Percentiles rank a stretch among this genome's conserved stretches.
These are phyloP conservation scores for Cecidostiba fungosa DNA, from an alignment of 2,888 invertebrate genomes.

Conservation along the genomic window DNA sequence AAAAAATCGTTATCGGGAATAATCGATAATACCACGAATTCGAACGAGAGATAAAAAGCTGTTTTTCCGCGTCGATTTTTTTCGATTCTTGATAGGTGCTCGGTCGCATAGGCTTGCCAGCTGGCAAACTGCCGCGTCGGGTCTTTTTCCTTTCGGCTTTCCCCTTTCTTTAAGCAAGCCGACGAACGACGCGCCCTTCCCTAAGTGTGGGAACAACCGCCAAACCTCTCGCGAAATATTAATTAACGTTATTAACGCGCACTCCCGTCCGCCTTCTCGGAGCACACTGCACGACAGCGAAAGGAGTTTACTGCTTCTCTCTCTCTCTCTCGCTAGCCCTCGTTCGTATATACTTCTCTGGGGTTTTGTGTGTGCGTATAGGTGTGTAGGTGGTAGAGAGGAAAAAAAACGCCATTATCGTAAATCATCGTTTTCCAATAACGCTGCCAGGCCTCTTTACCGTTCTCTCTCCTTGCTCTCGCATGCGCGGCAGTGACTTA, in stretches of 20 bases:
- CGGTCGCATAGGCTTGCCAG: slow-evolving; percentile 69
- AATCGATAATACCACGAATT: neutral
- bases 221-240: slow-evolving; percentile 83
- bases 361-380: neutral
- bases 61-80: neutral
- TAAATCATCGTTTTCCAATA: slow-evolving; percentile 84
- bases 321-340: neutral
- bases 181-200: slow-evolving; percentile 24
- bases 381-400: slow-evolving; percentile 27
- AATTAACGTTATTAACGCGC: slow-evolving; percentile 84
- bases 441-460: slow-evolving; percentile 79
- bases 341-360: neutral
- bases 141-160: slow-evolving; percentile 60
- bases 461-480: slow-evolving; percentile 63
- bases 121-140: slow-evolving; percentile 77
- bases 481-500: slow-evolving; percentile 8
- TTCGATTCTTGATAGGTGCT: neutral
- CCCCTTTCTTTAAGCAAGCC: slow-evolving; percentile 52
- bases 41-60: neutral
- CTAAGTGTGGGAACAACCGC: slow-evolving; percentile 72
- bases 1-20: too few relatives aligned
- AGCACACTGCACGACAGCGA: slow-evolving; percentile 44
- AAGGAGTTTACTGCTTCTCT: slow-evolving; percentile 55
- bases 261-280: slow-evolving; percentile 79
- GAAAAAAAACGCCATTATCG: slow-evolving; percentile 81